Evolutionary conservation across 2,797 vertebrate genomes (phyloP).

Genomic region (Coregonus suidteri): DNA sequence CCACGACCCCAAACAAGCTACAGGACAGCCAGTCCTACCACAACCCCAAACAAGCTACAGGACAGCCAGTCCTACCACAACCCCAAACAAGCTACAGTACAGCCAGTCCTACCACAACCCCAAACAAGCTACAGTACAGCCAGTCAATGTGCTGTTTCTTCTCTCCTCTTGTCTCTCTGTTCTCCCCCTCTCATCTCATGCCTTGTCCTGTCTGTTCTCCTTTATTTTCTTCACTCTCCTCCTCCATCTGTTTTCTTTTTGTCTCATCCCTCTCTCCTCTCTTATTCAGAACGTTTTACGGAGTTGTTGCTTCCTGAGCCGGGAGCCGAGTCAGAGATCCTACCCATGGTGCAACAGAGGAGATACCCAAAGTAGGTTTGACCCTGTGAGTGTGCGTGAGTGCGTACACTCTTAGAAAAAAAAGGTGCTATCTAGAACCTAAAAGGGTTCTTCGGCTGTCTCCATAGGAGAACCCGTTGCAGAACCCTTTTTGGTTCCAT

Average conservation of each 20-base stretch:
- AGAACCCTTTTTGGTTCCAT: too few relatives aligned
- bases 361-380: constrained; percentile 88
- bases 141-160: too few relatives aligned
- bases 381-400: constrained; percentile 38
- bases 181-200: constrained; percentile 9
- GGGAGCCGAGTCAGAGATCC: constrained; percentile 80
- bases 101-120: too few relatives aligned
- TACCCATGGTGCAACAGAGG: constrained; percentile 89
- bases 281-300: constrained; percentile 84
- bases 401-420: not conserved
- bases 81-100: too few relatives aligned
- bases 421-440: not conserved
- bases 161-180: not conserved
- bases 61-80: too few relatives aligned
- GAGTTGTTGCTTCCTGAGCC: constrained; percentile 83
- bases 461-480: too few relatives aligned
- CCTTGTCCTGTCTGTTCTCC: not conserved
- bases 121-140: too few relatives aligned
- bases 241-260: constrained; percentile 11
- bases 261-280: constrained; percentile 36
- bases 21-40: not conserved
- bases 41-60: too few relatives aligned
- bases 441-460: not conserved
- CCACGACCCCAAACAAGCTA: not conserved
- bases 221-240: not conserved